Evolutionary conservation across 37 sponge, comb jelly and placozoan genomes (phyloP), one percentile per base, ranked within the genome.

Genomic region (Sycon ciliatum): DNA sequence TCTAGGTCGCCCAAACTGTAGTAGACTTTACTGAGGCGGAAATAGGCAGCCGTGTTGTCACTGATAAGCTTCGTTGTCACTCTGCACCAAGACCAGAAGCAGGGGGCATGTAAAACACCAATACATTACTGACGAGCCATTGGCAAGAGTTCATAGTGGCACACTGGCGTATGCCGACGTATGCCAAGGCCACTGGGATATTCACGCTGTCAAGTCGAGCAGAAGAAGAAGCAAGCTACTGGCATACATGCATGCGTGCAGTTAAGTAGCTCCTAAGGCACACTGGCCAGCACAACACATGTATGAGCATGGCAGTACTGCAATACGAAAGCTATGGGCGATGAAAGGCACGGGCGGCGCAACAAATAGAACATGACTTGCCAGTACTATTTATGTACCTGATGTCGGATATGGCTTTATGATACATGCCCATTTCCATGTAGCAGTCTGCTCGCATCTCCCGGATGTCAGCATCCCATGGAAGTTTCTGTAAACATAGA

Each of bases 21-120:
- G 67, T 93, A 79, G 31, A 98, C 69, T 22, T 53, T 39, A 36
- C 89, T 88, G 38, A 89, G 77, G 38, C 69, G 73, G 34, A 76
- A 74, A 71, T 81, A 87, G n/a, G 83, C 90, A 3, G 36, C 88
- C 1, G 99, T 98, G 79, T 90, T 85, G 67, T 95, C 96, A 63
- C 68, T 79, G 5, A 81, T 70, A 22, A 95, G 86, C 62, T 85
- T 90, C 29, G 88, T 90, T 28, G 76, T 82, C 49, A 85, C 74
- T 70, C 93, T 84, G 52, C 57, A 34, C 7, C 20, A 33, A 29
- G 5, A 67, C 68, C 60, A 71, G 62, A 7, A 7, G 33, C 67
- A 65, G 4, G 5, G 29, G 30, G 5, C 33, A 33, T 60, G 22
- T 24, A 57, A 57, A 60, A 60, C 22, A 60, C 63, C 7, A 13